Percentiles rank a stretch among this genome's conserved stretches.
Conservation (phyloP, 2,113 vertebrate species). For the Vulpes vulpes region DNA sequence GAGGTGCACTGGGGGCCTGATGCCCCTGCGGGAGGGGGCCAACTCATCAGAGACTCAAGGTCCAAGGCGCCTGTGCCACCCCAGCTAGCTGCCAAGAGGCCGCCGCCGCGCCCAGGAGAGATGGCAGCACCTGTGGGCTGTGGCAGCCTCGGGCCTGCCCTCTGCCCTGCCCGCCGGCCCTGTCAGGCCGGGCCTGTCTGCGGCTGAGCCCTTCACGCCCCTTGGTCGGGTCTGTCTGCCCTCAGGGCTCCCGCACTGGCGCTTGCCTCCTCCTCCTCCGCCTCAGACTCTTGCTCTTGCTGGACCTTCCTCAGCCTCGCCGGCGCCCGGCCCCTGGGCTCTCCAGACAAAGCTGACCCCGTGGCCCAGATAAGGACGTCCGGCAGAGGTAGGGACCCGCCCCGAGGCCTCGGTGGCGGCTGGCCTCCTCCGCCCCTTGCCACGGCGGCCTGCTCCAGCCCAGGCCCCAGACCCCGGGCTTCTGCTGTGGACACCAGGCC, state of each 20-base stretch:
- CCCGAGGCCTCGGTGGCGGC: conserved; percentile 82
- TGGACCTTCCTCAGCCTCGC: conserved; percentile 86
- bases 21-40: conserved; percentile 85
- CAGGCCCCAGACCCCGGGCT: conserved; percentile 82
- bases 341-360: conserved; percentile 86
- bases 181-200: conserved; percentile 74
- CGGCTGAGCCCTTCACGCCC: conserved; percentile 82
- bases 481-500: conserved; percentile 72
- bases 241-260: conserved; percentile 85
- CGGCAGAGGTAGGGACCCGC: conserved; percentile 85
- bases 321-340: conserved; percentile 85
- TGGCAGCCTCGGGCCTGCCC: conserved; percentile 79
- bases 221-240: conserved; percentile 85
- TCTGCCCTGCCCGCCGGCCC: conserved; percentile 74
- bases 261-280: conserved; percentile 84
- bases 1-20: conserved; percentile 80
- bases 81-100: conserved; percentile 81
- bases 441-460: conserved; percentile 77
- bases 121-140: conserved; percentile 79
- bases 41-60: conserved; percentile 82
- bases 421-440: conserved; percentile 83
- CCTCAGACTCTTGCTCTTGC: conserved; percentile 86
- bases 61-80: conserved; percentile 77
- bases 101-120: conserved; percentile 73
- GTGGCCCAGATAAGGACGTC: conserved; percentile 86